Evolutionary conservation across 1,140 invertebrate species (phyloP).

Genomic region (Caenorhabditis remanei): DNA sequence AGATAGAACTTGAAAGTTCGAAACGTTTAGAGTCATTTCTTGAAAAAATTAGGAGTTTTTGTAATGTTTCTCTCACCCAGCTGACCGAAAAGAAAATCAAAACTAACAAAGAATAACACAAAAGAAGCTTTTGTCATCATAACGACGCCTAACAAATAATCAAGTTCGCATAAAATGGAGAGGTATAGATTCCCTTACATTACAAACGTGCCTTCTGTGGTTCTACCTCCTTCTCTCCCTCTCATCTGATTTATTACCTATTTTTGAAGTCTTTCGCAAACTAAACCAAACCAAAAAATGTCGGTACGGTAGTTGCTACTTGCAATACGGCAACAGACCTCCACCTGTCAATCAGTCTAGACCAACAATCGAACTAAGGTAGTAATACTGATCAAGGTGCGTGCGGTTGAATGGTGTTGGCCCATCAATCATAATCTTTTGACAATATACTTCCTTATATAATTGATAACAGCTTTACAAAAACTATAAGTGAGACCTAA

Average conservation of each 20-base stretch:
- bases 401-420: neutral
- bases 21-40: no score
- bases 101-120: constrained; percentile 31
- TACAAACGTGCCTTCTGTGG: neutral
- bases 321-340: neutral
- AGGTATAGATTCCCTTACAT: neutral
- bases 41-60: no score
- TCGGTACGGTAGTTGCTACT: constrained; percentile 4
- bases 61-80: neutral
- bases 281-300: constrained; percentile 8
- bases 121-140: constrained; percentile 39
- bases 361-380: constrained; percentile 20
- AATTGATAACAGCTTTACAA: constrained; percentile 3
- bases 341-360: constrained; percentile 39
- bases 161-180: constrained; percentile 41
- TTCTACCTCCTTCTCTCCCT: neutral
- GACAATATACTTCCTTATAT: neutral
- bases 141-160: constrained; percentile 25
- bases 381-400: constrained; percentile 37
- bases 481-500: constrained; percentile 17
- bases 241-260: constrained; percentile 31
- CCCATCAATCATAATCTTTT: constrained; percentile 21
- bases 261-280: neutral
- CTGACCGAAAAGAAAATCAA: neutral
- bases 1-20: no score